Evolutionary conservation across 2,113 vertebrate genomes (phyloP), one percentile per base, ranked within the genome.

Genomic region (Lipophrys pholis): DNA sequence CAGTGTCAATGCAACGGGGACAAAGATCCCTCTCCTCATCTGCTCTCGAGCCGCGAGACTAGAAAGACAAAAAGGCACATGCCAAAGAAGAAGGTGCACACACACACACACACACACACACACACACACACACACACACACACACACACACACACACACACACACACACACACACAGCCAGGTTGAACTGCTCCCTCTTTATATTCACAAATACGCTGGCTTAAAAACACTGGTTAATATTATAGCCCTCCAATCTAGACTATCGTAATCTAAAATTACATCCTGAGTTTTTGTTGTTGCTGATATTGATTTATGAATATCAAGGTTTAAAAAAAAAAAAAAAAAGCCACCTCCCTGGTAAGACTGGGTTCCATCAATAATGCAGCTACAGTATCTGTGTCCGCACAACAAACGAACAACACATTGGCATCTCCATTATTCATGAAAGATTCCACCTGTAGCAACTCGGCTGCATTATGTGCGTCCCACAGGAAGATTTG

Each of bases 341-440:
- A 86, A 65, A 85, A 86, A 16, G 69, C 65, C 66, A 73, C 67
- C 72, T 70, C 57, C 35, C 77, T 70, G 71, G 76, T 64, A 50
- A 66, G 81, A 61, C 83, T 73, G 35, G 36, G 73, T 36, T 53
- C 54, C 64, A 91, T 94, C 68, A 93, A 93, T 92, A 89, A 92
- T 93, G 82, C 89, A 93, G 75, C 48, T 38, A 16, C 78, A 80
- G 79, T 88, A 86, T 92, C 87, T 59, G 62, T 92, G 87, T 91
- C 84, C 83, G 69, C 78, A 87, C 80, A 90, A 87, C 78, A 92
- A 90, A 92, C 85, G 39, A 81, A 86, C 83, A 87, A 87, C 89
- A 87, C 85, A 81, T 69, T 49, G 54, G 36, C 40, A 10, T 5
- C 65, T 92, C 38, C 85, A 90, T 93, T 90, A 93, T 91, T 88